Base-by-base conservation (phyloP, 2,797 vertebrate genomes). In the Pipistrellus pipistrellus region DNA sequence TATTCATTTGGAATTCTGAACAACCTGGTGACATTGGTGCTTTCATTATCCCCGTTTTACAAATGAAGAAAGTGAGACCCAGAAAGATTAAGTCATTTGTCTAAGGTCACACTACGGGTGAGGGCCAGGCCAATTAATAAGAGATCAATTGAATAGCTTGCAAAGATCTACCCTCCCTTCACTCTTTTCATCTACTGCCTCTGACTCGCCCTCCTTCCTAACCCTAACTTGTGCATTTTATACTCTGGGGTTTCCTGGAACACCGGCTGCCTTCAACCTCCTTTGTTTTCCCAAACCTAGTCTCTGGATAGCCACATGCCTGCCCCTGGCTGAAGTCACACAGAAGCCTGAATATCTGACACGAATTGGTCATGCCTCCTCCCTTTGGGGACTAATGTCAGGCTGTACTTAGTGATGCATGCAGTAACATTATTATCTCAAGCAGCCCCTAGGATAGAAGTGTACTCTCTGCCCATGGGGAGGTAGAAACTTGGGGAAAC, bases 331-430 rank as follows among this genome's bases (percentile, higher is more conserved):
- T 85, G 51, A 57, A 84, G 38, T 86, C 86, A 66, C 17, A 82
- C 41, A 73, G 25, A 90, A 95, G 59, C 32, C 88, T 81, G 35
- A 95, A 92, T 78, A 91, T 83, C 94, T 95, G 94, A 86, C 55
- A 76, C 0, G 0, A 69, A 69, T 76, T 88, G 71, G 89, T 86
- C 92, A 78, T 0, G 46, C 95, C 30, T 66, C 57, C 57, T 94
- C 82, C 84, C 66, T 59, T n/a, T 84, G 41, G 82, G 62, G 72
- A 85, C 30, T 66, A 64, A 87, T 94, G 93, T 93, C 95, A 94
- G 2, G 0, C 93, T 57, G 23, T 64, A 57, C 78, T 88, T 84
- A 96, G 71, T 51, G 73, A 75, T 77, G 86, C 20, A 7, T 38
- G 23, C 64, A 92, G 82, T n/a, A 76, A 51, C 57, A 72, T 75